Percentiles rank a stretch among this genome's conserved stretches.
Evolutionary conservation across 1,140 invertebrate genomes (phyloP).

Genomic region (Diploscapter pachys): DNA sequence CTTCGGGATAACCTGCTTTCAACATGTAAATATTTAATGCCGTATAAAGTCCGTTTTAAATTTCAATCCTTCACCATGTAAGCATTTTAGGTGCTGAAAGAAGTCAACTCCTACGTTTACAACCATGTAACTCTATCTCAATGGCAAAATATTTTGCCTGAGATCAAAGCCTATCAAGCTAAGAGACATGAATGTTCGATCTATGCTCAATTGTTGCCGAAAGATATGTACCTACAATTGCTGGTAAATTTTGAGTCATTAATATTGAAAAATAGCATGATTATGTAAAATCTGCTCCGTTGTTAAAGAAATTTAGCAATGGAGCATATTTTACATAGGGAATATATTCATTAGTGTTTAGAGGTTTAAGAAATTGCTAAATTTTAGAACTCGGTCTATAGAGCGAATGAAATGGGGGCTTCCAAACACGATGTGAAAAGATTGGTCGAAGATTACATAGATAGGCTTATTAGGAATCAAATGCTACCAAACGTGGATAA

Average conservation of each 20-base stretch:
- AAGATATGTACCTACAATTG: conserved; percentile 12
- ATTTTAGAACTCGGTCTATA: conserved; percentile 11
- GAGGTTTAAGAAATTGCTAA: background rate
- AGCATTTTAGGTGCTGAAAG: conserved; percentile 5
- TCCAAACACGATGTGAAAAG: conserved; percentile 17
- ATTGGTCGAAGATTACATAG: conserved; percentile 15
- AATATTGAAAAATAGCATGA: too few species aligned
- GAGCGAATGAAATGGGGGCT: conserved; percentile 16
- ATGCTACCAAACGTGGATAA: conserved; percentile 8
- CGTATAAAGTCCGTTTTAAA: too few species aligned
- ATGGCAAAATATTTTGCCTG: conserved; percentile 19
- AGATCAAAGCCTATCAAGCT: conserved; percentile 15
- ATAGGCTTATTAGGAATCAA: conserved; percentile 8
- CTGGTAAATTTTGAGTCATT: background rate
- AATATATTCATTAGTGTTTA: background rate
- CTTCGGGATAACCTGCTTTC: background rate
- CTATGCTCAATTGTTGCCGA: conserved; percentile 13
- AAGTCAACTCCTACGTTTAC: conserved; percentile 13
- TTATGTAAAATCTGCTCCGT: too few species aligned
- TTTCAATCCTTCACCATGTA: conserved; percentile 1
- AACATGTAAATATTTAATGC: background rate
- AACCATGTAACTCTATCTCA: conserved; percentile 9
- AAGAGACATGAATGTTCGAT: conserved; percentile 20
- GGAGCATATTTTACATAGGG: too few species aligned
- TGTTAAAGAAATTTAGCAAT: too few species aligned